Evolutionary conservation across 2,888 invertebrate genomes (phyloP).

Genomic region (Thereva nobilitata): DNA sequence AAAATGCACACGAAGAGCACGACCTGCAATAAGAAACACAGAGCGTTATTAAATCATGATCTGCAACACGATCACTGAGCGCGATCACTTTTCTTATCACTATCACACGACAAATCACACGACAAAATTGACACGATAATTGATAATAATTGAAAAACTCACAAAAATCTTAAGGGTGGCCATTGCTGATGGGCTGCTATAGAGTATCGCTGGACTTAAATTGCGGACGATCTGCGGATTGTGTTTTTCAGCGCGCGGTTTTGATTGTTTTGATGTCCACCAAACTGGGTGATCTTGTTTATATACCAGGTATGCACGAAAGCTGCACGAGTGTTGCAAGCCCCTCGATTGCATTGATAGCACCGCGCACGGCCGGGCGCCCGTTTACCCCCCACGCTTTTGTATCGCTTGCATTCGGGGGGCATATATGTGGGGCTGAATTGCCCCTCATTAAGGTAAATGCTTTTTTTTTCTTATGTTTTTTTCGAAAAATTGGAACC

Average conservation of each 20-base stretch:
- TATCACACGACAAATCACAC: constrained; percentile 1
- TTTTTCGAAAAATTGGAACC: too few relatives aligned
- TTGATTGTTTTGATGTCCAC: constrained; percentile 33
- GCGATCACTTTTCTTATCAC: constrained; percentile 2
- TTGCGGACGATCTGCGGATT: constrained; percentile 7
- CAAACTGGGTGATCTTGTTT: constrained; percentile 54
- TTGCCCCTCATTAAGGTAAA: too few relatives aligned
- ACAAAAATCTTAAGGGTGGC: constrained; percentile 38
- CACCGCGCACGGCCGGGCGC: not conserved
- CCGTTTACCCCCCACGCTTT: constrained; percentile 13
- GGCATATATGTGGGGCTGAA: not conserved
- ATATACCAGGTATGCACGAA: constrained; percentile 46
- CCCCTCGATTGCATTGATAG: constrained; percentile 12
- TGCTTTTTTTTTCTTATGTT: too few relatives aligned
- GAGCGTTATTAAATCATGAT: constrained; percentile 1
- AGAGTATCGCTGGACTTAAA: not conserved
- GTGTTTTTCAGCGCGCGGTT: constrained; percentile 11
- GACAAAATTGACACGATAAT: not conserved
- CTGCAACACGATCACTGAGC: not conserved
- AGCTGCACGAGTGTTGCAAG: constrained; percentile 6
- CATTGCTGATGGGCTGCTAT: constrained; percentile 27
- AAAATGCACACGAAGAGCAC: constrained; percentile 50
- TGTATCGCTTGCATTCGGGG: not conserved
- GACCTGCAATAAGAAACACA: constrained; percentile 48
- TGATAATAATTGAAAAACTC: constrained; percentile 11